Percentiles rank a stretch among this genome's conserved stretches.
These are phyloP conservation scores for Hestina assimilis DNA, from an alignment of 1,140 invertebrate species.

Conservation along the genomic window DNA sequence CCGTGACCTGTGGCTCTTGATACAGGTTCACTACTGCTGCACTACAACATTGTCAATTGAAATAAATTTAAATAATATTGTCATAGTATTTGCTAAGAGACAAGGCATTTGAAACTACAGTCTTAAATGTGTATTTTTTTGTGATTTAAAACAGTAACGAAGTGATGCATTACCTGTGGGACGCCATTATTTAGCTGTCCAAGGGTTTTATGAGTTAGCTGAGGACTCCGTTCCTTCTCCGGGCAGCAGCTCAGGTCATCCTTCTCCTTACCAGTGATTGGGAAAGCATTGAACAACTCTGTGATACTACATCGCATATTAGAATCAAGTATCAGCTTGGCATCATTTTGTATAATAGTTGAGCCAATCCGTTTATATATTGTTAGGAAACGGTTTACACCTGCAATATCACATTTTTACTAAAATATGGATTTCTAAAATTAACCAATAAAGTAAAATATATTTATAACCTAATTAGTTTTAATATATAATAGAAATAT, in stretches of 20 bases:
- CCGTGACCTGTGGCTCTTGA: too few relatives aligned
- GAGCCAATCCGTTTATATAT: slow-evolving; percentile 87
- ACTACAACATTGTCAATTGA: too few relatives aligned
- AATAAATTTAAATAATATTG: too few relatives aligned
- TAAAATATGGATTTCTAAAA: background rate
- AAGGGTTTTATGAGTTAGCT: slow-evolving; percentile 57
- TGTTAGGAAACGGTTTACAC: slow-evolving; percentile 84
- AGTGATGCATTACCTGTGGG: slow-evolving; percentile 57
- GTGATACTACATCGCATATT: slow-evolving; percentile 80
- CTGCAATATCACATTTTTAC: slow-evolving; percentile 58
- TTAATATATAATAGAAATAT: too few relatives aligned
- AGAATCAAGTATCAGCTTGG: slow-evolving; percentile 82
- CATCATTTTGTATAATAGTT: slow-evolving; percentile 84
- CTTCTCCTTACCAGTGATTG: slow-evolving; percentile 85
- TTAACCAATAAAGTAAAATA: background rate
- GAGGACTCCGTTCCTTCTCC: slow-evolving; percentile 65
- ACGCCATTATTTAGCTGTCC: slow-evolving; percentile 69
- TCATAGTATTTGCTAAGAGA: too few relatives aligned
- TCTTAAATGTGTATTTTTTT: too few relatives aligned
- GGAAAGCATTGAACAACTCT: slow-evolving; percentile 81
- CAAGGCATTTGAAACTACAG: too few relatives aligned
- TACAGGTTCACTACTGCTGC: too few relatives aligned
- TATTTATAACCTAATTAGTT: too few relatives aligned
- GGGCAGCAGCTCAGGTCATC: slow-evolving; percentile 69
- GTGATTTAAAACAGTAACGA: too few relatives aligned